A percentile compares a stretch with the other conserved stretches of the same genome.
These are phyloP conservation scores for Agriopis aurantiaria DNA, from an alignment of 2,888 invertebrate species.

Conservation along the genomic window DNA sequence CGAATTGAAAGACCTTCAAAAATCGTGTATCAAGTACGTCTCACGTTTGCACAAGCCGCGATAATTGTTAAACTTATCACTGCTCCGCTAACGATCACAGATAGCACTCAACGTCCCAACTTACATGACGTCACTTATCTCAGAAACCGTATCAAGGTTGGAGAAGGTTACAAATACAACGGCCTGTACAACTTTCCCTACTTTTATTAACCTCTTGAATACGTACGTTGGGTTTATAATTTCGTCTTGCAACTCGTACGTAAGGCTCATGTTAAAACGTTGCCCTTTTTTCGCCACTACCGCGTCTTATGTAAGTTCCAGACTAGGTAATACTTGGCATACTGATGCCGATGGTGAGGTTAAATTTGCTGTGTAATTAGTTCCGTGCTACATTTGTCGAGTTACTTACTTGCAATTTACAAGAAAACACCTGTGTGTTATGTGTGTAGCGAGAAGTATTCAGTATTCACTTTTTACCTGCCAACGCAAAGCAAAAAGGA, in stretches of 20 bases:
- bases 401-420: constrained; percentile 23
- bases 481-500: too few relatives aligned
- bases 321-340: constrained; percentile 33
- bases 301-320: constrained; percentile 56
- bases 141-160: constrained; percentile 54
- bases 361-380: constrained; percentile 54
- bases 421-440: constrained; percentile 13
- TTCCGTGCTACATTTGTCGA: constrained; percentile 39
- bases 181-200: constrained; percentile 49
- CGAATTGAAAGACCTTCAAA: constrained; percentile 47
- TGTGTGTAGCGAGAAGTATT: neutral
- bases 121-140: constrained; percentile 50
- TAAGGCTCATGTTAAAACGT: constrained; percentile 38
- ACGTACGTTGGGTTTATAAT: constrained; percentile 50
- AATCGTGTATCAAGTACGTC: constrained; percentile 42
- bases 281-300: constrained; percentile 53
- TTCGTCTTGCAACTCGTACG: constrained; percentile 40
- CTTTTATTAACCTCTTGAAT: constrained; percentile 41
- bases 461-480: constrained; percentile 7
- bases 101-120: constrained; percentile 44
- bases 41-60: constrained; percentile 53
- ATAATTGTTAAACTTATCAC: constrained; percentile 60
- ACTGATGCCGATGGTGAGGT: constrained; percentile 49
- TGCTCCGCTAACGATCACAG: constrained; percentile 52
- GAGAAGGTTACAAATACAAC: constrained; percentile 41